Percentiles rank a stretch among this genome's conserved stretches.
These are phyloP conservation scores for Oncopodura yosiiana DNA, from an alignment of 1,140 invertebrate species.

Conservation along the genomic window DNA sequence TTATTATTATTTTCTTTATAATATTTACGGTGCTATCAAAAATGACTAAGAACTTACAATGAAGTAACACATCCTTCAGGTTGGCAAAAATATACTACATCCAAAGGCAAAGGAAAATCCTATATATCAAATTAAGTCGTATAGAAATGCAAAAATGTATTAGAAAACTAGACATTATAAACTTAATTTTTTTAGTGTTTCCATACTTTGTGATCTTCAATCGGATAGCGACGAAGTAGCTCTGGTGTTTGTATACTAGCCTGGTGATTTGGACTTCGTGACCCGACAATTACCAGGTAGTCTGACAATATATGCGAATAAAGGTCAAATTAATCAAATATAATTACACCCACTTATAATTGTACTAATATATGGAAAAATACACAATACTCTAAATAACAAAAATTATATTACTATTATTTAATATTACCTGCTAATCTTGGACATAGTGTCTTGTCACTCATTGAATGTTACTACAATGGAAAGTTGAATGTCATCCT, in stretches of 20 bases:
- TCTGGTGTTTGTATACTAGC: constrained; percentile 73
- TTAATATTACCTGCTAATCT: too few species aligned
- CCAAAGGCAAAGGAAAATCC: constrained; percentile 91
- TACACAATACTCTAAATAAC: too few species aligned
- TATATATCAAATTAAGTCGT: neutral
- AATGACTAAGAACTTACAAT: too few species aligned
- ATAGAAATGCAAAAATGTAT: neutral
- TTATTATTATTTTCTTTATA: neutral
- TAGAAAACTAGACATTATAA: neutral
- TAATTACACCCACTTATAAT: too few species aligned
- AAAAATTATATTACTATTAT: too few species aligned
- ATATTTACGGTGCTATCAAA: neutral
- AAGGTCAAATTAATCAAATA: too few species aligned
- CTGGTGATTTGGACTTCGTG: constrained; percentile 54
- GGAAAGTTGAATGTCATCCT: neutral
- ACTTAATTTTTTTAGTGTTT: neutral
- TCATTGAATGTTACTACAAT: too few species aligned
- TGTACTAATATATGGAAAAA: too few species aligned
- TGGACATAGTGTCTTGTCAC: constrained; percentile 47
- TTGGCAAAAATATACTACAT: constrained; percentile 99
- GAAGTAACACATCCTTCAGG: constrained; percentile 76
- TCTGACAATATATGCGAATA: too few species aligned
- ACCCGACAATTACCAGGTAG: constrained; percentile 93
- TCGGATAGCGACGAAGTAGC: constrained; percentile 86
- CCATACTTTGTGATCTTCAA: constrained; percentile 74